These are phyloP conservation scores for Catostylus mosaicus DNA, from an alignment of 30 jellyfish, hydroid and myxozoan genomes.

Conservation along the genomic window DNA sequence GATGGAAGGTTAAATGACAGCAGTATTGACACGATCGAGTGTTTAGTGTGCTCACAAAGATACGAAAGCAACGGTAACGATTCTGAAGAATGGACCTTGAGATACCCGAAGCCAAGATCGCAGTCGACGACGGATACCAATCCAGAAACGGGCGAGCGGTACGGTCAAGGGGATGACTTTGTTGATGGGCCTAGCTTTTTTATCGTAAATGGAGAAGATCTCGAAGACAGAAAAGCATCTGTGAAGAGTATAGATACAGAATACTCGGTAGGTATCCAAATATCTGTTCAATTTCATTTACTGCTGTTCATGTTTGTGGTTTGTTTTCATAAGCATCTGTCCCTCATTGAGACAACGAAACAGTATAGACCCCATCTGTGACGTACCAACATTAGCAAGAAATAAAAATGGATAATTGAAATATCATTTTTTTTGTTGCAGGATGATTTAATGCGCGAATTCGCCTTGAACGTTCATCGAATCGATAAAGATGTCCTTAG, in stretches of 20 bases:
- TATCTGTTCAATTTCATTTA: too few relatives aligned
- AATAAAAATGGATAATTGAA: too few relatives aligned
- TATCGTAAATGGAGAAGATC: slow-evolving; percentile 71
- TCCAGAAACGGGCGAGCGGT: slow-evolving; percentile 61
- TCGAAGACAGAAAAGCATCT: slow-evolving; percentile 46
- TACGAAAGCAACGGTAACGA: slow-evolving; percentile 35
- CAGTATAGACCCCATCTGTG: too few relatives aligned
- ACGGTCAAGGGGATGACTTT: slow-evolving; percentile 22
- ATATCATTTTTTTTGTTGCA: slow-evolving; percentile 10
- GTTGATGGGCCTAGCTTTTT: slow-evolving; percentile 53
- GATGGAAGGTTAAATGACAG: slow-evolving; percentile 67
- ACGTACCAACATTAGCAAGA: too few relatives aligned
- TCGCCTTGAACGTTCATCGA: slow-evolving; percentile 97
- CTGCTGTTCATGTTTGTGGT: too few relatives aligned
- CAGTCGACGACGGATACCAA: slow-evolving; percentile 34
- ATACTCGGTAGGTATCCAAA: slow-evolving; percentile 52
- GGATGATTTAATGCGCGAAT: slow-evolving; percentile 94
- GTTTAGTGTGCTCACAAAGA: slow-evolving; percentile 74
- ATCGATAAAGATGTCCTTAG: slow-evolving; percentile 97
- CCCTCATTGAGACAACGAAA: too few relatives aligned
- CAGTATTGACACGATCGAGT: slow-evolving; percentile 69
- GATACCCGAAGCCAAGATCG: slow-evolving; percentile 48
- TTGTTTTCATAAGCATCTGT: too few relatives aligned
- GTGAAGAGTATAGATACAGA: slow-evolving; percentile 31
- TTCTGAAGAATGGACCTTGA: slow-evolving; percentile 44